Evolutionary conservation across 1,140 invertebrate species (phyloP).

Genomic region (Olivierus martensii): DNA sequence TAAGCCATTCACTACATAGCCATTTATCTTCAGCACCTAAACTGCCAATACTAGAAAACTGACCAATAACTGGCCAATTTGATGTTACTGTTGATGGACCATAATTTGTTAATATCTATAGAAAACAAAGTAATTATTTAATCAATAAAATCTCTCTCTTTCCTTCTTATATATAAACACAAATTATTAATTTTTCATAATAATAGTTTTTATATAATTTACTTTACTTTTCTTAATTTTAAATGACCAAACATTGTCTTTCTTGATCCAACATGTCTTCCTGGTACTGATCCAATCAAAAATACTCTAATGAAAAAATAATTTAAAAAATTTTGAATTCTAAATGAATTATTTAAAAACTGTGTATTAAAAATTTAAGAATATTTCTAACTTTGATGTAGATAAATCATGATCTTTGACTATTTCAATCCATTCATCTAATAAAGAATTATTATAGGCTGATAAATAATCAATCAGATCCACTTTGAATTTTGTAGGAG

Average conservation of each 20-base stretch:
- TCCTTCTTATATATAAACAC: too few species aligned
- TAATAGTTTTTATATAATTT: too few species aligned
- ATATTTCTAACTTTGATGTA: constrained; percentile 46
- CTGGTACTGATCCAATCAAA: constrained; percentile 69
- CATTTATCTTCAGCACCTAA: constrained; percentile 56
- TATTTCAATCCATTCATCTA: constrained; percentile 56
- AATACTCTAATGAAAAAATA: constrained; percentile 55
- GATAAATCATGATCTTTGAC: constrained; percentile 66
- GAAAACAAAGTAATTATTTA: too few species aligned
- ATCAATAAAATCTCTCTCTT: too few species aligned
- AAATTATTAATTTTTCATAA: too few species aligned
- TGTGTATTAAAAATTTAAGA: constrained; percentile 4
- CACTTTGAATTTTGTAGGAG: constrained; percentile 68
- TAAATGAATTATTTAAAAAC: too few species aligned
- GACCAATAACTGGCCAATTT: constrained; percentile 56
- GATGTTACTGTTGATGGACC: constrained; percentile 26
- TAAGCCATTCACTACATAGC: constrained; percentile 48
- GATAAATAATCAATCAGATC: constrained; percentile 66
- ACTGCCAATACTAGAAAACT: constrained; percentile 82
- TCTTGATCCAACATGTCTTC: constrained; percentile 47
- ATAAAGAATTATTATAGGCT: constrained; percentile 49
- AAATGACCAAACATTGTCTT: constrained; percentile 51
- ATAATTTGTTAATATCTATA: constrained; percentile 27
- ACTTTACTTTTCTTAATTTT: constrained; percentile 46
- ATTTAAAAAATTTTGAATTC: too few species aligned